Conservation (phyloP, 2,888 invertebrate species). For the Pollenia labialis region DNA sequence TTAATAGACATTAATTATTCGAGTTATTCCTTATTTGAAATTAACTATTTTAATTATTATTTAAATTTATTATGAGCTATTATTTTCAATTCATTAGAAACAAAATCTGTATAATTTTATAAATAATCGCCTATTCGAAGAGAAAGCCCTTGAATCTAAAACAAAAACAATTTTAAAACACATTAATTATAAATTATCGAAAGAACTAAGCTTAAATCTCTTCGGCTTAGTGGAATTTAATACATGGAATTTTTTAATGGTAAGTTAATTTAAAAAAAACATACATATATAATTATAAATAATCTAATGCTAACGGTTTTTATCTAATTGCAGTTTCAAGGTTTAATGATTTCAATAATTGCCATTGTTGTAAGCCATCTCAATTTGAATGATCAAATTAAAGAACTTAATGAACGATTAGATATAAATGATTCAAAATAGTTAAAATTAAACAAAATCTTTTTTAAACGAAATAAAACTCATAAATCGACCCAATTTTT, state of each 20-base stretch:
- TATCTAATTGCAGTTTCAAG: conserved; percentile 73
- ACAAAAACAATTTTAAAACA: conserved; percentile 40
- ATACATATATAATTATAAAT: not conserved
- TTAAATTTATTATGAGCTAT: not conserved
- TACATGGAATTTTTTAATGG: conserved; percentile 72
- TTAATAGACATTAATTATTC: too few relatives aligned
- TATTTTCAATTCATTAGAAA: conserved; percentile 41
- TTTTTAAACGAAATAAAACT: not conserved
- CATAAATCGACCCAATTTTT: not conserved
- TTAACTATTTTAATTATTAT: too few relatives aligned
- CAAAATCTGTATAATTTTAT: conserved; percentile 17
- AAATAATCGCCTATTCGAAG: not conserved
- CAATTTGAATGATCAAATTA: conserved; percentile 74
- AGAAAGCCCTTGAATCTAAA: not conserved
- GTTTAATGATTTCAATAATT: conserved; percentile 70
- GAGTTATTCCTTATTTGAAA: too few relatives aligned
- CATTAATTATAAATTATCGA: conserved; percentile 45
- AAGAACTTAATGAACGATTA: conserved; percentile 55
- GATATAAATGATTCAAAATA: conserved; percentile 52
- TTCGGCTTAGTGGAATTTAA: conserved; percentile 70
- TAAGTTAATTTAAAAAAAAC: conserved; percentile 50
- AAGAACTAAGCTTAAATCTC: conserved; percentile 69
- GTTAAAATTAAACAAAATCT: not conserved
- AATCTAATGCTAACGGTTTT: not conserved
- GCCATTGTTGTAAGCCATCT: conserved; percentile 72